Percentiles rank a stretch among this genome's conserved stretches.
These are phyloP conservation scores for Gila robusta DNA, from an alignment of 2,797 vertebrate genomes.

Conservation along the genomic window DNA sequence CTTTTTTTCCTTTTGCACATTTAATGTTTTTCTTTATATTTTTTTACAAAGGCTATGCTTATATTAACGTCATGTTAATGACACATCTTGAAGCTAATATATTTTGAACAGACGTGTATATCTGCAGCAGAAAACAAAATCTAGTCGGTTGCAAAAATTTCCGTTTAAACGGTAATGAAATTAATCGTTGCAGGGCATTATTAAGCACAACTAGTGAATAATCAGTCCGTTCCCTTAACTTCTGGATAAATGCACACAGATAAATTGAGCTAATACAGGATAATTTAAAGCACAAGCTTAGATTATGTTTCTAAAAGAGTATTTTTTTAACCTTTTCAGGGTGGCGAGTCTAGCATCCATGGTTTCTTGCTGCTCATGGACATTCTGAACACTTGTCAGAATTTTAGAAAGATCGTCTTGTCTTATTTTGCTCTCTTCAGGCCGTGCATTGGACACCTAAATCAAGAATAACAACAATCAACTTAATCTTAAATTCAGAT, in stretches of 20 bases:
- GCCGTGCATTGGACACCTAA: constrained; percentile 91
- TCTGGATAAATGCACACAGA: background rate
- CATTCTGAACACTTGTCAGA: constrained; percentile 89
- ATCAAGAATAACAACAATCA: background rate
- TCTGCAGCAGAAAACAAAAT: no score
- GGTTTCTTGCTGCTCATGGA: constrained; percentile 92
- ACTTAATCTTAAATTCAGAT: background rate
- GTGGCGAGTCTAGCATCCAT: constrained; percentile 89
- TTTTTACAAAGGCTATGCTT: no score
- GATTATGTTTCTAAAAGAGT: background rate
- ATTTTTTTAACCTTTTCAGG: constrained; percentile 86
- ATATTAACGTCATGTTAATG: no score
- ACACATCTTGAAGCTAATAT: no score
- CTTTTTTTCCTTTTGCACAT: no score
- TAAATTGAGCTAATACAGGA: background rate
- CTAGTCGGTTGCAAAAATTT: no score
- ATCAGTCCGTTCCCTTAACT: background rate
- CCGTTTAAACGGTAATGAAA: no score
- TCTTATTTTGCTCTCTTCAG: constrained; percentile 91
- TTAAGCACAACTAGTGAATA: background rate
- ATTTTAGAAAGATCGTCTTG: constrained; percentile 94
- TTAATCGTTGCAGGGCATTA: background rate
- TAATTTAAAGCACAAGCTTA: background rate
- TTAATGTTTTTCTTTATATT: no score
- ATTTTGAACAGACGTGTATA: no score